These are phyloP conservation scores for Parnassius orleans DNA, from an alignment of 2,888 invertebrate genomes.

Conservation along the genomic window DNA sequence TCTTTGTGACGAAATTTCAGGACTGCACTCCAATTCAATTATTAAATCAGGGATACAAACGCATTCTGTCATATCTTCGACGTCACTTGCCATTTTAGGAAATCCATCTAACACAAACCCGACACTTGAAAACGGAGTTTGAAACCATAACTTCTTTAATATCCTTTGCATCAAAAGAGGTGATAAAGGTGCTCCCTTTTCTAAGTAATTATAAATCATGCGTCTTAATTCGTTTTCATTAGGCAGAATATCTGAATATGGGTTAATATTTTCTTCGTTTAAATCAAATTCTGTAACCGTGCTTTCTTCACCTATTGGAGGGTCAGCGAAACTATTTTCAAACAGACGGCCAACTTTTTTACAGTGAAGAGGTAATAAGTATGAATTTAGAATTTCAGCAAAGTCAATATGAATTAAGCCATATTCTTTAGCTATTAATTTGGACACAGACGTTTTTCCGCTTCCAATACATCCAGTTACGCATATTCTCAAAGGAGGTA, in stretches of 20 bases:
- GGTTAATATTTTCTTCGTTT: conserved; percentile 58
- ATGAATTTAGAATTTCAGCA: conserved; percentile 54
- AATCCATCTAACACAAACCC: conserved; percentile 84
- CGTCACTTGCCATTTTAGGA: conserved; percentile 79
- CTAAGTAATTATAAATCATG: conserved; percentile 72
- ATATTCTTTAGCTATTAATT: conserved; percentile 75
- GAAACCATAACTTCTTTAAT: conserved; percentile 75
- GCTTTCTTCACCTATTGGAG: conserved; percentile 53
- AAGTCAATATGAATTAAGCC: conserved; percentile 79
- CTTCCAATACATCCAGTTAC: conserved; percentile 78
- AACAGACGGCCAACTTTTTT: conserved; percentile 66
- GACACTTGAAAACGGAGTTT: conserved; percentile 63
- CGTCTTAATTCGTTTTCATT: conserved; percentile 62
- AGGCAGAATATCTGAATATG: conserved; percentile 49
- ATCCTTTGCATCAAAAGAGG: conserved; percentile 64
- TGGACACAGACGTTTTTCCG: conserved; percentile 77
- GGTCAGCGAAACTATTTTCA: conserved; percentile 64
- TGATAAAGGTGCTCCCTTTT: conserved; percentile 68
- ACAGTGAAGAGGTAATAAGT: conserved; percentile 63
- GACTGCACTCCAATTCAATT: conserved; percentile 67
- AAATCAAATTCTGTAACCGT: conserved; percentile 54
- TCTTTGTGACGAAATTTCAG: conserved; percentile 54
- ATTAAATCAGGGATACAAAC: conserved; percentile 81
- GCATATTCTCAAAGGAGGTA: conserved; percentile 80
- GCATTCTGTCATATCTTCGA: conserved; percentile 72